phyloP scores from a whole-genome alignment of 2,797 vertebrate genomes.

The Sylvilagus floridanus region DNA sequence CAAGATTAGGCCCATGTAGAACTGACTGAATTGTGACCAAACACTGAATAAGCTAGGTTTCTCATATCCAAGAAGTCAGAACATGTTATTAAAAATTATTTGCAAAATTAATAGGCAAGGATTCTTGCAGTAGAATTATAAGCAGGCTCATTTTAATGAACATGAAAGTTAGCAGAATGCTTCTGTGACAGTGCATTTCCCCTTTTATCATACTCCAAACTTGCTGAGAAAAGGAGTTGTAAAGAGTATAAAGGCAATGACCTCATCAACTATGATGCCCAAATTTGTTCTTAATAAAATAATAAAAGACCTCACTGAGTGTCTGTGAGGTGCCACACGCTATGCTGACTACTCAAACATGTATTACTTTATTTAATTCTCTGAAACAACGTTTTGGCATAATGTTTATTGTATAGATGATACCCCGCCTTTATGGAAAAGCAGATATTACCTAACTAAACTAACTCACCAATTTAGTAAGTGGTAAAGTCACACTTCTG shows the following conservation, averaged over 20 bases:
- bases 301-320: not conserved
- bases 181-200: not conserved
- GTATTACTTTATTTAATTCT: not conserved
- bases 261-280: not conserved
- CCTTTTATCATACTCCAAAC: not conserved
- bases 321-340: not conserved
- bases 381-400: not conserved
- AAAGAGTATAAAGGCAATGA: not conserved
- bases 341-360: not conserved
- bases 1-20: not conserved
- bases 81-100: not conserved
- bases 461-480: not conserved
- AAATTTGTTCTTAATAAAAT: constrained; percentile 13
- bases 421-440: not conserved
- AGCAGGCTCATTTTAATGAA: not conserved
- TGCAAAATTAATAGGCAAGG: constrained; percentile 20
- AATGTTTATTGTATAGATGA: not conserved
- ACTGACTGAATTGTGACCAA: not conserved
- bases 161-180: not conserved
- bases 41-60: not conserved
- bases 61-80: not conserved
- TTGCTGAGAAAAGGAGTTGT: not conserved
- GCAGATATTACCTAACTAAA: not conserved
- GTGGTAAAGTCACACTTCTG: not conserved
- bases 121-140: not conserved